A percentile compares a stretch with the other conserved stretches of the same genome.
Evolutionary conservation across 1,140 invertebrate genomes (phyloP).

Genomic region (Capitella teleta): DNA sequence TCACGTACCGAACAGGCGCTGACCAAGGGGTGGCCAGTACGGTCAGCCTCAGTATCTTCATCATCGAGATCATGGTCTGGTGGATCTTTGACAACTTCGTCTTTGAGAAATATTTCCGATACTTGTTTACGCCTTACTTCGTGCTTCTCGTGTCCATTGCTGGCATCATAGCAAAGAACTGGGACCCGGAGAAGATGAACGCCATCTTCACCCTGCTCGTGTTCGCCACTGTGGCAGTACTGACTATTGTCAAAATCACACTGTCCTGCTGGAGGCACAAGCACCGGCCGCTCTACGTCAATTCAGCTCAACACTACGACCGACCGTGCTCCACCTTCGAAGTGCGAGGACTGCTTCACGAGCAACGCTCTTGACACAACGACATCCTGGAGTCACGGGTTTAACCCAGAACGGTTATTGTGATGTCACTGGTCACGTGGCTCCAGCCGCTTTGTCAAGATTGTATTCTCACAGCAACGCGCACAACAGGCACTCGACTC

Average conservation of each 20-base stretch:
- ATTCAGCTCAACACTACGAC: no score
- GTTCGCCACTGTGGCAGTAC: conserved; percentile 2
- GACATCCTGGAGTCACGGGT: no score
- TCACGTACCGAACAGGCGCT: conserved; percentile 15
- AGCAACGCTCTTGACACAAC: no score
- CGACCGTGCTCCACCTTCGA: no score
- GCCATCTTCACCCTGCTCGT: conserved; percentile 7
- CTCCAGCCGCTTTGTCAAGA: no score
- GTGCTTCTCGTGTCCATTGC: conserved; percentile 8
- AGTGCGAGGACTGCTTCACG: no score
- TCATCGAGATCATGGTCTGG: conserved; percentile 11
- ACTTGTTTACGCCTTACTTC: conserved; percentile 10
- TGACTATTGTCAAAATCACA: conserved; percentile 2
- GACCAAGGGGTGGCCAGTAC: conserved; percentile 3
- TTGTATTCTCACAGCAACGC: no score
- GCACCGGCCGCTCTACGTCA: conserved; percentile 5
- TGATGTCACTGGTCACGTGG: no score
- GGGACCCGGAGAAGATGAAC: not conserved
- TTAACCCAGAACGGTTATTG: no score
- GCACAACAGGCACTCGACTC: no score
- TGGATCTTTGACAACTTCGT: conserved; percentile 12
- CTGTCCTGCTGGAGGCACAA: conserved; percentile 5
- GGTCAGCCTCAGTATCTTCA: conserved; percentile 9
- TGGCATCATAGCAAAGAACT: conserved; percentile 3
- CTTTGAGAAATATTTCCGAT: conserved; percentile 7